A percentile compares a stretch with the other conserved stretches of the same genome.
These are phyloP conservation scores for Trachymyrmex septentrionalis DNA, from an alignment of 1,140 invertebrate species.

Conservation along the genomic window DNA sequence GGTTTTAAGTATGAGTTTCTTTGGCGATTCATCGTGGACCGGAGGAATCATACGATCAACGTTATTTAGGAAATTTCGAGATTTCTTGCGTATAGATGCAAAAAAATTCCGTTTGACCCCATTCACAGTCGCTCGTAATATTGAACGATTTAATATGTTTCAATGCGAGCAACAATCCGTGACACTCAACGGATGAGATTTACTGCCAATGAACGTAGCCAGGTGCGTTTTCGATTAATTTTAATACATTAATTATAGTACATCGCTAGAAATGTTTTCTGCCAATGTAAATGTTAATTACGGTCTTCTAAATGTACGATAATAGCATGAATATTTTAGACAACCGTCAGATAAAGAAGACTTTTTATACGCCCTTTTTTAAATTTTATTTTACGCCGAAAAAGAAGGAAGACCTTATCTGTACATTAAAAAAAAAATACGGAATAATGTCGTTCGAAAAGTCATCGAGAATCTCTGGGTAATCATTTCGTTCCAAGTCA, in stretches of 20 bases:
- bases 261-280: slow-evolving; percentile 40
- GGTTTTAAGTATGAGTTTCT: slow-evolving; percentile 70
- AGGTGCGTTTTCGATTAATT: slow-evolving; percentile 42
- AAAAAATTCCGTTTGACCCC: slow-evolving; percentile 67
- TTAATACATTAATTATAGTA: slow-evolving; percentile 27
- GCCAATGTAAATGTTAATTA: slow-evolving; percentile 32
- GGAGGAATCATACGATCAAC: slow-evolving; percentile 62
- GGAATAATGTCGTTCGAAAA: slow-evolving; percentile 38
- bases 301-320: slow-evolving; percentile 4
- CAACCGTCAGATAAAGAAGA: not conserved
- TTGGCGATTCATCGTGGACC: slow-evolving; percentile 65
- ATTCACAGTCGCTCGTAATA: slow-evolving; percentile 67
- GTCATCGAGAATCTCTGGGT: slow-evolving; percentile 24
- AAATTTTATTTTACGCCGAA: slow-evolving; percentile 32
- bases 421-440: slow-evolving; percentile 13
- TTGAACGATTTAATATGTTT: slow-evolving; percentile 45
- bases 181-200: slow-evolving; percentile 12
- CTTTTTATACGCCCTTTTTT: slow-evolving; percentile 51
- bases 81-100: slow-evolving; percentile 73
- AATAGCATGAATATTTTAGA: slow-evolving; percentile 11
- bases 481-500: slow-evolving; percentile 66
- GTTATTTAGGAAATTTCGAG: slow-evolving; percentile 72
- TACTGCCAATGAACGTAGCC: slow-evolving; percentile 71
- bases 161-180: slow-evolving; percentile 48
- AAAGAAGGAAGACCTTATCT: not conserved